Percentiles rank a stretch among this genome's conserved stretches.
Conservation (phyloP, 2,888 invertebrate genomes). For the Hedya salicella region DNA sequence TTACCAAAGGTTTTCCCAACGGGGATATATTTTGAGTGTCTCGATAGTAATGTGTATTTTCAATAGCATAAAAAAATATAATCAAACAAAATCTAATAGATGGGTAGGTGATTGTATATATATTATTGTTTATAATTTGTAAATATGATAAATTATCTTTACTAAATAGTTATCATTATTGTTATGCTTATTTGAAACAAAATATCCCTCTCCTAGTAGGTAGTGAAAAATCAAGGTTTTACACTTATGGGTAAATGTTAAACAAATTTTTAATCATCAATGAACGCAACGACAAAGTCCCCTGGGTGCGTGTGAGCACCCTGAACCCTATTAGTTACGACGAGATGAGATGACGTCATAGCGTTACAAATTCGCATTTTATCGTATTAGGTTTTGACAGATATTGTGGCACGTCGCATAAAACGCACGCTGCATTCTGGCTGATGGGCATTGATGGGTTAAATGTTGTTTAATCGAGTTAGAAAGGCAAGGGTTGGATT, state of each 20-base stretch:
- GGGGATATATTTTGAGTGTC: too few relatives aligned
- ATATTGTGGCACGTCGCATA: conserved; percentile 75
- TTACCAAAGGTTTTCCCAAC: neutral
- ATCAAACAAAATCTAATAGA: too few relatives aligned
- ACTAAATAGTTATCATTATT: too few relatives aligned
- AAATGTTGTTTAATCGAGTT: conserved; percentile 31
- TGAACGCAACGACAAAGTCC: neutral
- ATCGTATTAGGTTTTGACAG: conserved; percentile 80
- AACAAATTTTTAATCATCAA: neutral
- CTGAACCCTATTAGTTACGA: conserved; percentile 46
- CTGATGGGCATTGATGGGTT: conserved; percentile 39
- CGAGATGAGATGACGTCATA: conserved; percentile 64
- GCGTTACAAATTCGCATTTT: conserved; percentile 66
- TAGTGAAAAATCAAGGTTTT: too few relatives aligned
- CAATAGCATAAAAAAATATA: too few relatives aligned
- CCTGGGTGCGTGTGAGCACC: conserved; percentile 33
- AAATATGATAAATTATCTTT: too few relatives aligned
- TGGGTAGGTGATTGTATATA: too few relatives aligned
- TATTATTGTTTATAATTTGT: too few relatives aligned
- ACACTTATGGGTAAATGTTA: too few relatives aligned
- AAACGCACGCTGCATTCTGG: conserved; percentile 63
- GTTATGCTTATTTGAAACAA: too few relatives aligned
- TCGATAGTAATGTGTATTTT: too few relatives aligned
- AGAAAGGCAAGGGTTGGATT: conserved; percentile 44
- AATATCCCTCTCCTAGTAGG: too few relatives aligned